These are phyloP conservation scores for Sparidentex hasta DNA, from an alignment of 2,797 vertebrate genomes.

Conservation along the genomic window DNA sequence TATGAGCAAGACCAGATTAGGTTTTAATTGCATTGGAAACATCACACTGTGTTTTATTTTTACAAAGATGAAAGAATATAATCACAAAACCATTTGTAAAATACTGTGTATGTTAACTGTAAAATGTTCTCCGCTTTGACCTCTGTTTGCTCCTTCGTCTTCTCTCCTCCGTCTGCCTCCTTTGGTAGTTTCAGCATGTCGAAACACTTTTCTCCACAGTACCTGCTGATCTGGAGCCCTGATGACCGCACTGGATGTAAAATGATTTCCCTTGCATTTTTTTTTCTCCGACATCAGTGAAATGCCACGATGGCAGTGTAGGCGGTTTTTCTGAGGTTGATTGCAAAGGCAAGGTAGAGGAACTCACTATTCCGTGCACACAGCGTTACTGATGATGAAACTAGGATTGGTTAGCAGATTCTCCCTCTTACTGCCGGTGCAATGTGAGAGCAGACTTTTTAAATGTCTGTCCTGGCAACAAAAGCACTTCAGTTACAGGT, in stretches of 20 bases:
- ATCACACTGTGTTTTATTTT: constrained; percentile 12
- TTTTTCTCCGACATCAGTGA: constrained; percentile 74
- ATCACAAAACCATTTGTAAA: constrained; percentile 18
- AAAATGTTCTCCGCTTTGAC: constrained; percentile 18
- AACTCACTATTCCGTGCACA: constrained; percentile 58
- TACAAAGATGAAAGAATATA: constrained; percentile 26
- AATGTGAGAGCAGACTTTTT: not conserved
- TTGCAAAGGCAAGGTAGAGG: constrained; percentile 56
- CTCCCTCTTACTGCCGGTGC: not conserved
- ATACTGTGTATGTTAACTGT: not conserved
- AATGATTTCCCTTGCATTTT: constrained; percentile 79
- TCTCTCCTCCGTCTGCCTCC: constrained; percentile 33
- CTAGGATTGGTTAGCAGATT: not conserved
- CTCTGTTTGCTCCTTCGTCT: constrained; percentile 41
- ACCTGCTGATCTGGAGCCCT: constrained; percentile 76
- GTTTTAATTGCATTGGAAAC: constrained; percentile 42
- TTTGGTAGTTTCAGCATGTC: constrained; percentile 71
- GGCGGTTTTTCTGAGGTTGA: constrained; percentile 69
- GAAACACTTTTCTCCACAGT: constrained; percentile 55
- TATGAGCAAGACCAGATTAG: constrained; percentile 27
- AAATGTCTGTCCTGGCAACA: not conserved
- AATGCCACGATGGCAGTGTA: constrained; percentile 61
- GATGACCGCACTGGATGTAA: constrained; percentile 69
- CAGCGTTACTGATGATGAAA: constrained; percentile 48
- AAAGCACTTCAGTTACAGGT: not conserved